Conservation (phyloP, 2,113 vertebrate species). For the Trematomus loennbergii region DNA sequence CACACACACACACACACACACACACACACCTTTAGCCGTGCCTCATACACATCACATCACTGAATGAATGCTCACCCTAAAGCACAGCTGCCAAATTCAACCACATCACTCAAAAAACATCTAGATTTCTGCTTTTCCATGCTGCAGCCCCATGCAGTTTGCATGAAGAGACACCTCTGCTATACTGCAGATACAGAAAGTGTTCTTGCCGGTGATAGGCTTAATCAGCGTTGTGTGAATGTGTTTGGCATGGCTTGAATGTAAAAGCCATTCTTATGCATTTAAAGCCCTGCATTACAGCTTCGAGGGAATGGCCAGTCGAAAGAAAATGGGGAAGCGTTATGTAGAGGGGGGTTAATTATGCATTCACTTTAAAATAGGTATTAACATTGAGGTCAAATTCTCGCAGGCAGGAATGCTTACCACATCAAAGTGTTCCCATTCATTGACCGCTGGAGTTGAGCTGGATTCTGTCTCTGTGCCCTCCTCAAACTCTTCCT, state of each 20-base stretch:
- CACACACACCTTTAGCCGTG: not conserved
- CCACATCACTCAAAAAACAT: not conserved
- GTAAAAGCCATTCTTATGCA: too few species aligned
- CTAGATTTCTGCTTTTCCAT: not conserved
- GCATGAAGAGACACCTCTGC: too few species aligned
- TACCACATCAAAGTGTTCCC: conserved; percentile 91
- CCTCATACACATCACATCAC: not conserved
- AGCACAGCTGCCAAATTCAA: not conserved
- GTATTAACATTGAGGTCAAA: not conserved
- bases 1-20: not conserved
- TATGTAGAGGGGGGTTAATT: too few species aligned
- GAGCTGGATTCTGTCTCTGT: conserved; percentile 18
- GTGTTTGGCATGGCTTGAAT: too few species aligned
- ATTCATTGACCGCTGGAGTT: conserved; percentile 78
- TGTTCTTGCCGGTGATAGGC: too few species aligned
- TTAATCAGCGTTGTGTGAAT: too few species aligned
- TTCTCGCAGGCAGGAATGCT: not conserved
- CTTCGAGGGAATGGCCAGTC: not conserved
- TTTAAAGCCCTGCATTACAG: too few species aligned
- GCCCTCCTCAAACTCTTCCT: conserved; percentile 36
- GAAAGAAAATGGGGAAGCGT: not conserved
- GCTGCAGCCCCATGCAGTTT: not conserved
- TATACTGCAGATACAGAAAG: too few species aligned
- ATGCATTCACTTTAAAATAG: not conserved
- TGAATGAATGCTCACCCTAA: not conserved